Base-by-base conservation (phyloP, 2,797 vertebrate species). In the Acanthurus leucopareius region DNA sequence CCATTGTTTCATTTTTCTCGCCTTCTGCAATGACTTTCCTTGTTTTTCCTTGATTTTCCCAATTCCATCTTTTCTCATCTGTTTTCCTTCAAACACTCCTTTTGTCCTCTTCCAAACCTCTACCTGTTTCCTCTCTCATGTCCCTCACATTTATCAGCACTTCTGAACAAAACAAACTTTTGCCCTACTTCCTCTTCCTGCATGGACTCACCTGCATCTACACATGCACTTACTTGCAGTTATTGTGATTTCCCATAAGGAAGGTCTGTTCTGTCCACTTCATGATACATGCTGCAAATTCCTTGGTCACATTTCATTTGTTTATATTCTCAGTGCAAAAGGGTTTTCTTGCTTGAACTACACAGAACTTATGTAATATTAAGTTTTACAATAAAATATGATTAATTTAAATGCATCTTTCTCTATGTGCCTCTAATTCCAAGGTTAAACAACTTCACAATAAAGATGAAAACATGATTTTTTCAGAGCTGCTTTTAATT, bases 291-390 rank as follows among this genome's bases (percentile, higher is more conserved):
- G 0, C 77, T 84, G 53, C 54, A 68, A 15, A 60, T 61, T 68
- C 48, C 71, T 47, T 13, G 16, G 48, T 80, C 20, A 48, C 3
- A 1, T 75, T 77, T 78, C 38, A 56, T 69, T 53, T 67, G n/a
- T 84, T 76, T 69, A 19, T 69, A 16, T 82, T 79, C 62, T 73
- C 35, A 1, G 60, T 84, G 88, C 69, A 69, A 65, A 86, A 69
- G 28, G 47, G 57, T 17, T 54, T 49, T 71, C 81, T 67, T 53
- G 16, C 48, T 77, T 78, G 32, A 80, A 52, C 42, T 54, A 20
- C 10, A 60, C 11, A 22, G 45, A 9, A 56, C 25, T 40, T 20
- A 11, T 45, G 51, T 42, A 7, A 67, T 54, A 54, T 32, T 62
- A 49, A 52, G 19, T 19, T 66, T 11, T 16, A 8, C 54, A 35